Evolutionary conservation across 35 echinoderm and acorn worm genomes (phyloP).

Genomic region (Diadema setosum): DNA sequence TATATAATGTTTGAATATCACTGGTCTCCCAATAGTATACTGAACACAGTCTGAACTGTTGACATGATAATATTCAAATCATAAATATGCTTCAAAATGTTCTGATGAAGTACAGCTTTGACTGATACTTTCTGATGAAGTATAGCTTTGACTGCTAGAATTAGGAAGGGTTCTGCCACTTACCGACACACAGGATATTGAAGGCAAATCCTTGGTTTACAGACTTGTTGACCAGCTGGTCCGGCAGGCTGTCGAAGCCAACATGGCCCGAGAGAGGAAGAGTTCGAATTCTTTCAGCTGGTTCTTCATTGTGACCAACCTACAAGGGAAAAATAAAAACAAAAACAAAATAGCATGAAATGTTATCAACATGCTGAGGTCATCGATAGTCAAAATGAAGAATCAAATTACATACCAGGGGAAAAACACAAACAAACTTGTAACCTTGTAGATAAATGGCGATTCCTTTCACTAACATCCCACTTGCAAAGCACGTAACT

Average conservation of each 20-base stretch:
- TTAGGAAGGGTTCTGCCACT: too few relatives aligned
- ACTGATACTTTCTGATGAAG: too few relatives aligned
- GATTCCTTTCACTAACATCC: neutral
- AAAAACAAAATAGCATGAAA: neutral
- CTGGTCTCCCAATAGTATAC: too few relatives aligned
- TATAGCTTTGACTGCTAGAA: too few relatives aligned
- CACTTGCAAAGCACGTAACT: neutral
- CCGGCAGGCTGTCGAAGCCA: conserved; percentile 98
- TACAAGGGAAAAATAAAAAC: neutral
- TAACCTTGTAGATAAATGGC: neutral
- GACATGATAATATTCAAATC: too few relatives aligned
- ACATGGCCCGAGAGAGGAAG: conserved; percentile 85
- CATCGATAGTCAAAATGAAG: neutral
- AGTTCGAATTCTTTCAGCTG: neutral
- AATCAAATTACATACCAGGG: neutral
- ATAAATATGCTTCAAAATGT: too few relatives aligned
- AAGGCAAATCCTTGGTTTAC: conserved; percentile 94
- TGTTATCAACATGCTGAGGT: neutral
- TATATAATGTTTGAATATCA: too few relatives aligned
- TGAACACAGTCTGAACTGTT: too few relatives aligned
- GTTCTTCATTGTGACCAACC: conserved; percentile 16
- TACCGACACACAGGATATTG: conserved; percentile 98
- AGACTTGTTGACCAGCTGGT: conserved; percentile 97
- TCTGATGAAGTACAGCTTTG: too few relatives aligned
- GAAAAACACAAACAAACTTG: neutral